Evolutionary conservation across 2,888 invertebrate species (phyloP).

Genomic region (Calliopum simillimum): DNA sequence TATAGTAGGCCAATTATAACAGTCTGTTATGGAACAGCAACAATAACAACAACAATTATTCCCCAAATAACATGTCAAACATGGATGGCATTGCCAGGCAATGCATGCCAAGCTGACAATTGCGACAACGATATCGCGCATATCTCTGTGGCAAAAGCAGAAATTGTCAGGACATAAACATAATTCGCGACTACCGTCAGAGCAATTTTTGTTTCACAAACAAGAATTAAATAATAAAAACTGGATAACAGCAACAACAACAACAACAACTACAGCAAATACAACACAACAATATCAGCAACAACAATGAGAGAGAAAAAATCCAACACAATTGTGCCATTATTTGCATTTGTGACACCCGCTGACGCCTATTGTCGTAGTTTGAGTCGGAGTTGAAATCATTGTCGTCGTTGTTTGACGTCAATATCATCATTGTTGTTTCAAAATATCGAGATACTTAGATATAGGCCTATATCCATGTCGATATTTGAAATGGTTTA

Average conservation of each 20-base stretch:
- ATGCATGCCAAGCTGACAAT: background rate
- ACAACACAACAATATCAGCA: constrained; percentile 47
- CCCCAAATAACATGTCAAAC: constrained; percentile 19
- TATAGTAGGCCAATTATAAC: constrained; percentile 7
- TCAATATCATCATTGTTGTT: constrained; percentile 37
- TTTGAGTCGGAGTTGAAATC: constrained; percentile 5
- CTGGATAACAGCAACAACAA: constrained; percentile 45
- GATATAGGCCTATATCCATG: too few species aligned
- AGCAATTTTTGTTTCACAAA: constrained; percentile 34
- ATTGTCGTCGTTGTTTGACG: constrained; percentile 13
- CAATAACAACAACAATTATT: background rate
- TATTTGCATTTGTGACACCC: constrained; percentile 64
- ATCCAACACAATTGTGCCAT: constrained; percentile 58
- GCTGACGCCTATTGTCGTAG: constrained; percentile 30
- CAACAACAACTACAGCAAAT: constrained; percentile 45
- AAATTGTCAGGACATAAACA: constrained; percentile 28
- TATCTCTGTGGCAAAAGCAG: background rate
- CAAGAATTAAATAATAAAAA: constrained; percentile 58
- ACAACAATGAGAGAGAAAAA: constrained; percentile 20
- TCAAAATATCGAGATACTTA: too few species aligned
- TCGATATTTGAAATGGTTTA: too few species aligned
- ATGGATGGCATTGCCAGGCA: background rate
- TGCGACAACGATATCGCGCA: constrained; percentile 3
- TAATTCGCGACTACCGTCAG: constrained; percentile 35
- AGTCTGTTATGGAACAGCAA: background rate